A percentile compares a stretch with the other conserved stretches of the same genome.
These are phyloP conservation scores for Drosophila flavopinicola DNA, from an alignment of 2,888 invertebrate genomes.

Conservation along the genomic window DNA sequence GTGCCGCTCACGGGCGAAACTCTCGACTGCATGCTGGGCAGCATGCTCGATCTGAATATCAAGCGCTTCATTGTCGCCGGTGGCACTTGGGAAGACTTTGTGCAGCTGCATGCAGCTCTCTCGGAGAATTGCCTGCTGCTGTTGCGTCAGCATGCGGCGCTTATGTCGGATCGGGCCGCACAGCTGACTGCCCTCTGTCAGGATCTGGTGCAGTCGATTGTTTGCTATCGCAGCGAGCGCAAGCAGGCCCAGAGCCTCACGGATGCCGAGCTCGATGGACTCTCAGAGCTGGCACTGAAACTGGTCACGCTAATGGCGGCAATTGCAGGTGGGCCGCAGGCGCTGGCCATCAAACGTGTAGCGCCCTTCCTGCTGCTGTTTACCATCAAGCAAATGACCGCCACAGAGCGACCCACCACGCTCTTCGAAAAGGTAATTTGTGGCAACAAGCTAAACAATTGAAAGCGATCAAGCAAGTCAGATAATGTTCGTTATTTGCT, in stretches of 20 bases:
- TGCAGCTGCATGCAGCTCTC: conserved; percentile 66
- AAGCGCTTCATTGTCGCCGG: conserved; percentile 72
- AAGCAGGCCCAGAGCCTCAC: conserved; percentile 72
- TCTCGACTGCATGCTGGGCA: conserved; percentile 81
- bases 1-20: conserved; percentile 80
- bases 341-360: conserved; percentile 80
- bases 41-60: conserved; percentile 80
- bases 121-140: conserved; percentile 72
- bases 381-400: conserved; percentile 82
- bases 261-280: conserved; percentile 75
- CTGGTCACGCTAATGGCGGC: conserved; percentile 79
- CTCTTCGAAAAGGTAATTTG: conserved; percentile 83
- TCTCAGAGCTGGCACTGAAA: conserved; percentile 80
- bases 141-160: conserved; percentile 71
- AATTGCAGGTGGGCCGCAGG: conserved; percentile 66
- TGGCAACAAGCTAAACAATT: no score
- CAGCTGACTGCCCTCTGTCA: conserved; percentile 81
- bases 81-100: conserved; percentile 67
- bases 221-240: conserved; percentile 82
- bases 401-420: conserved; percentile 82
- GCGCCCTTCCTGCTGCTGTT: conserved; percentile 83
- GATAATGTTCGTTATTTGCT: no score
- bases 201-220: conserved; percentile 81
- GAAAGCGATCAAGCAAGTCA: no score
- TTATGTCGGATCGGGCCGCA: conserved; percentile 81